Base-by-base conservation (phyloP, 2,113 vertebrate genomes). In the Pseudopodoces humilis region DNA sequence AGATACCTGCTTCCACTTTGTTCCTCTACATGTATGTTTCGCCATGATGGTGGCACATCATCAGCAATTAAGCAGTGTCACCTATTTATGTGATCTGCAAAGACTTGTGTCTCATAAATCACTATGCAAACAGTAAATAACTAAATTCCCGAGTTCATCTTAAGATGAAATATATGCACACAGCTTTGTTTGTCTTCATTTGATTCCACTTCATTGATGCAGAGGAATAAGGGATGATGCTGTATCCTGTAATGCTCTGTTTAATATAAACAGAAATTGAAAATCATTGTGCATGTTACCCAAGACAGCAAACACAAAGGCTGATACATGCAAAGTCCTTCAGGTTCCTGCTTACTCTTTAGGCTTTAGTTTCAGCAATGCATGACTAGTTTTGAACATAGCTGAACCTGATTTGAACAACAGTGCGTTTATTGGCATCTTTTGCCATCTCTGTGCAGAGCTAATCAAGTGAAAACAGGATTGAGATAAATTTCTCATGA, bases 401-500 rank as follows among this genome's bases (percentile, higher is more conserved):
- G n/a, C n/a, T n/a, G n/a, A n/a, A n/a, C n/a, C 55, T 81, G 58
- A 79, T 76, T 88, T 83, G 56, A 88, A 75, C 62, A 74, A 28
- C 10, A 17, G 10, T 46, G 13, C 28, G 17, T 83, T 88, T 90
- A 39, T 74, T 88, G 79, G 25, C 63, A 80, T 83, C n/a, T 43
- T 83, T 21, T 76, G 37, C 21, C 37, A 19, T 55, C 58, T 68
- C 25, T 0, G 0, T 68, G 68, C 55, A 86, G 50, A 53, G 12
- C 35, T 90, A 75, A 94, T 69, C 25, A 56, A 83, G 50, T 58
- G 23, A 52, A 85, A 94, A 39, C 11, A 47, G 23, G 20, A 49
- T 6, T 79, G 33, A 64, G 18, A 53, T 15, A 27, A 37, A 77
- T 88, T 65, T 83, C 60, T 85, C 58, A 33, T 56, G 16, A 49